A percentile compares a stretch with the other conserved stretches of the same genome.
Conservation (phyloP, 2,113 vertebrate genomes). For the Gymnorhina tibicen region DNA sequence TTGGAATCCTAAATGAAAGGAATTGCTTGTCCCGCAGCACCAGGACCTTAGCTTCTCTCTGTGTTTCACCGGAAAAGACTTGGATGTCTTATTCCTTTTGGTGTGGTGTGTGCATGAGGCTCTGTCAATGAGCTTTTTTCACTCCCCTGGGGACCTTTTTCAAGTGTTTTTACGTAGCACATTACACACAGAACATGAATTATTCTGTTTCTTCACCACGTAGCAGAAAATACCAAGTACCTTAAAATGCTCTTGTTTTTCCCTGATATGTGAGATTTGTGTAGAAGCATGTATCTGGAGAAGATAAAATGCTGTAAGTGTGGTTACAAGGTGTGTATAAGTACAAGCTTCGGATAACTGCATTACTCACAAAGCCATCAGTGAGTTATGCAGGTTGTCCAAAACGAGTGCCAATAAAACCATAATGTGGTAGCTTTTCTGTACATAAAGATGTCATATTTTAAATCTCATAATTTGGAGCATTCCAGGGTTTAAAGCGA, state of each 20-base stretch:
- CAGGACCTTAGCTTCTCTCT: background rate
- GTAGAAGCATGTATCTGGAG: background rate
- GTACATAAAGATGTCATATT: conserved; percentile 66
- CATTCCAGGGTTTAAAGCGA: conserved; percentile 31
- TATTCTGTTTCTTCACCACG: background rate
- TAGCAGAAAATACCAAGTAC: background rate
- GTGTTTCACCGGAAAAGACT: background rate
- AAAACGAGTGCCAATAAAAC: conserved; percentile 65
- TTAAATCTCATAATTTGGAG: conserved; percentile 56
- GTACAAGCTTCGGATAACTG: background rate
- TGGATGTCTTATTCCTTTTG: background rate
- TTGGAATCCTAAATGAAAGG: background rate
- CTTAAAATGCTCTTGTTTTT: background rate
- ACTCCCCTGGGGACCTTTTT: background rate
- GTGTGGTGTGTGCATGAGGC: background rate
- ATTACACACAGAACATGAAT: background rate
- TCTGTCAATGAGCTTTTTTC: background rate
- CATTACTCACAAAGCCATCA: conserved; percentile 40
- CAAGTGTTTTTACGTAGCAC: background rate
- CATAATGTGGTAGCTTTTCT: conserved; percentile 66
- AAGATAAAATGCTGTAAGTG: background rate
- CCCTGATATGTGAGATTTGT: background rate
- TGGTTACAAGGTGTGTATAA: conserved; percentile 5
- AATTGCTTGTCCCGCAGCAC: background rate
- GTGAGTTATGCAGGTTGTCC: conserved; percentile 61